Percentiles rank a stretch among this genome's conserved stretches.
These are phyloP conservation scores for Catajapyx aquilonaris DNA, from an alignment of 1,140 invertebrate species.

Conservation along the genomic window DNA sequence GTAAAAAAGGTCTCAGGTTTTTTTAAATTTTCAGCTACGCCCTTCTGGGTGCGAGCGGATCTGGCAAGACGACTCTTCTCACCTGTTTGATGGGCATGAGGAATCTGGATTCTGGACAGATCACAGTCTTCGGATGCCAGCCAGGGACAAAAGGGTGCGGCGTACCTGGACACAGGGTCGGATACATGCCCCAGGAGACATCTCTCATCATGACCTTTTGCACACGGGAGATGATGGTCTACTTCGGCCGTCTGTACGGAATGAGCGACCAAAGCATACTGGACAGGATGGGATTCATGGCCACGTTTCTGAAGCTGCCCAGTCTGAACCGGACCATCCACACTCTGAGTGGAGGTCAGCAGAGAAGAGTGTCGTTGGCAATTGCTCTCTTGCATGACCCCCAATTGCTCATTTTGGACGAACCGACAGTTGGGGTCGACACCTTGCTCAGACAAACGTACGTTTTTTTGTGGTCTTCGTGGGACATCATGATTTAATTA, in stretches of 20 bases:
- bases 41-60: constrained; percentile 63
- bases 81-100: constrained; percentile 69
- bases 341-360: too few relatives aligned
- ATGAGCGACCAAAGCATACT: constrained; percentile 61
- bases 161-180: constrained; percentile 63
- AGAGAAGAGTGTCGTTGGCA: too few relatives aligned
- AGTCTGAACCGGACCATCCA: constrained; percentile 60
- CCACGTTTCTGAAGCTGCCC: constrained; percentile 75
- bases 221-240: constrained; percentile 84
- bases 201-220: constrained; percentile 87
- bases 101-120: constrained; percentile 57
- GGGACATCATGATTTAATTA: too few relatives aligned
- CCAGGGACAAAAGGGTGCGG: constrained; percentile 49
- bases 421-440: too few relatives aligned
- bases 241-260: constrained; percentile 89
- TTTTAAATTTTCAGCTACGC: constrained; percentile 61
- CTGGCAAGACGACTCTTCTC: constrained; percentile 65
- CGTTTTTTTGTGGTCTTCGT: too few relatives aligned
- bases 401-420: too few relatives aligned
- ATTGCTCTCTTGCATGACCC: too few relatives aligned
- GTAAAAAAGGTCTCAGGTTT: too few relatives aligned
- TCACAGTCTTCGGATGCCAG: constrained; percentile 63
- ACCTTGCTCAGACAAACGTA: too few relatives aligned
- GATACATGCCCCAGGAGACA: constrained; percentile 53
- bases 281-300: constrained; percentile 61